Evolutionary conservation across 2,113 vertebrate species (phyloP).

Genomic region (Psophia crepitans): DNA sequence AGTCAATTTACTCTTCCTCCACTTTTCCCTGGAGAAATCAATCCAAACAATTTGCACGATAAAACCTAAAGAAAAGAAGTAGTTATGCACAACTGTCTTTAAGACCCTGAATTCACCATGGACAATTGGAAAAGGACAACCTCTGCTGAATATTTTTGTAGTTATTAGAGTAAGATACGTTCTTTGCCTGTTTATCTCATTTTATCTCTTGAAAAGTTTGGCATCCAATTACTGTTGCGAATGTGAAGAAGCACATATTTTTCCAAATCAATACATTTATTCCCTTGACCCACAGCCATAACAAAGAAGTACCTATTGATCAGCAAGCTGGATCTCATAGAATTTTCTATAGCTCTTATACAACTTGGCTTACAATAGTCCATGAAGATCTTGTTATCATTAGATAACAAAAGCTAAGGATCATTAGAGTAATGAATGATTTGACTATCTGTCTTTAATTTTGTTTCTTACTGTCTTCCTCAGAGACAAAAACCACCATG

Average conservation of each 20-base stretch:
- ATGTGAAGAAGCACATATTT: neutral
- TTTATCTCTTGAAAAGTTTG: neutral
- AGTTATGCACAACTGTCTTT: neutral
- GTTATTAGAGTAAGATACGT: neutral
- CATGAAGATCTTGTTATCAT: neutral
- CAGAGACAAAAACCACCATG: accelerated
- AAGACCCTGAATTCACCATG: neutral
- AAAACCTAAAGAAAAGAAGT: too few relatives aligned
- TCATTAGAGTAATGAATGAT: neutral
- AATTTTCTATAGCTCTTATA: neutral
- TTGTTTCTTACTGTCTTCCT: neutral
- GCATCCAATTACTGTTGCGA: neutral
- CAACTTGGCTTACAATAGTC: neutral
- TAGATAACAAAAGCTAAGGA: neutral
- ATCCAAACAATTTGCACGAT: too few relatives aligned
- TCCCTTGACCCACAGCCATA: neutral
- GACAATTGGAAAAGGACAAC: neutral
- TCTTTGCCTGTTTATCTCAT: neutral
- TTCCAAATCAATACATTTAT: neutral
- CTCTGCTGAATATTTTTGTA: neutral
- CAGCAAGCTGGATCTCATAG: neutral
- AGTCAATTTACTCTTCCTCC: too few relatives aligned
- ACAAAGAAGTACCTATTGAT: neutral
- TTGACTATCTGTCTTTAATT: neutral
- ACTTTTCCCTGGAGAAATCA: too few relatives aligned